Evolutionary conservation across 2,797 vertebrate genomes (phyloP).

Genomic region (Botia kubotai): DNA sequence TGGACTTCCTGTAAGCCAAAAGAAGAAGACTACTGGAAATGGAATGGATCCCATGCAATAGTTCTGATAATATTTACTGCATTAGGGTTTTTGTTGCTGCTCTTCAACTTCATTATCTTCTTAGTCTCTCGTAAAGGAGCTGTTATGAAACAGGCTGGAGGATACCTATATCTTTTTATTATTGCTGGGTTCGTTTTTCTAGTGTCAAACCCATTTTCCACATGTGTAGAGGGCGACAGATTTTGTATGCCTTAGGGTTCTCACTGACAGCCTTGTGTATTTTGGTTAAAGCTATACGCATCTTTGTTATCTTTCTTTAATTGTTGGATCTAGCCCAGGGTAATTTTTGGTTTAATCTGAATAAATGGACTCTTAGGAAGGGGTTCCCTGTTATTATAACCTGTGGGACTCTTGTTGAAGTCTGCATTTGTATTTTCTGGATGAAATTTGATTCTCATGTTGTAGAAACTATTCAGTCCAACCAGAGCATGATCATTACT

Average conservation of each 20-base stretch:
- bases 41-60: conserved; percentile 46
- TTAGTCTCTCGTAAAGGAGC: conserved; percentile 55
- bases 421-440: conserved; percentile 67
- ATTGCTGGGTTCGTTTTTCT: conserved; percentile 61
- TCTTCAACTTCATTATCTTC: conserved; percentile 60
- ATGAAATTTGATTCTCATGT: conserved; percentile 62
- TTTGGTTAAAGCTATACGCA: conserved; percentile 67
- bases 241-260: conserved; percentile 69
- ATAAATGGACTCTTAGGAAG: no score
- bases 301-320: conserved; percentile 64
- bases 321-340: not conserved
- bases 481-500: conserved; percentile 55
- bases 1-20: conserved; percentile 58
- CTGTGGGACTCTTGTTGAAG: conserved; percentile 57
- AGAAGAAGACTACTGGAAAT: conserved; percentile 61
- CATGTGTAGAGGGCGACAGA: conserved; percentile 64
- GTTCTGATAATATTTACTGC: conserved; percentile 48
- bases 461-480: conserved; percentile 18
- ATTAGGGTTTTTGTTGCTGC: conserved; percentile 58
- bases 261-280: conserved; percentile 69
- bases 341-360: no score
- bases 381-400: conserved; percentile 60
- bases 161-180: conserved; percentile 62
- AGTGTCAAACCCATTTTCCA: conserved; percentile 60
- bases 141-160: conserved; percentile 69